Evolutionary conservation across 2,797 vertebrate species (phyloP), one percentile per base, ranked within the genome.

Genomic region (Pseudopleuronectes americanus): DNA sequence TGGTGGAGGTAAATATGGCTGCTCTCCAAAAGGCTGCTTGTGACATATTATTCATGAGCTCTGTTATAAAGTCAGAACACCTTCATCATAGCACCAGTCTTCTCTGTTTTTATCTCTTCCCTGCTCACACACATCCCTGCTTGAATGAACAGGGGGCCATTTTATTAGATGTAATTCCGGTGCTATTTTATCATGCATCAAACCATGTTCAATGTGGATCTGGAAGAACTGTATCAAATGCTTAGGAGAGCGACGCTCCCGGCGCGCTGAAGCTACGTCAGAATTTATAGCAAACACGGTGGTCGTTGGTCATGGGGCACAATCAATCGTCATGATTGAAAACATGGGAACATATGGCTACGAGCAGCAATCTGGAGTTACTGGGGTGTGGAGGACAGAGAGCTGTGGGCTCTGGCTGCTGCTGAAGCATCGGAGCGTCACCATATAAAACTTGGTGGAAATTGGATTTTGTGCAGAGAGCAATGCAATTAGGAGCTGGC

Each of bases 391-490:
- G 53, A 47, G 9, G 33, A 6, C 7, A 33, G 33, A 21, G 56
- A 13, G 9, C 7, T 24, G 55, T 31, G 1, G 16, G 10, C 17
- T 14, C 36, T 4, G 28, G 23, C 43, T 22, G 36, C 48, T 47
- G 22, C 22, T 3, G 6, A 14, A 33, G 31, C 19, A 4, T 3
- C 7, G 24, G 8, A 45, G 52, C 57, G 28, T 16, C 64, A 8
- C 58, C 33, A 16, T 12, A n/a, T 47, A 10, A 57, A 57, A 68
- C 52, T 47, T 19, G 54, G 14, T 58, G n/a, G 3, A 54, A 69
- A 75, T 47, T 75, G 73, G 28, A 58, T 69, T 75, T 47, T 52
- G 47, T 53, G 53, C 47, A 22, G 33, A 16, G 36, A 75, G 48
- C 21, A 28, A 41, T 24, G 24, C 43, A 52, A 63, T 63, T 33